phyloP scores from a whole-genome alignment of 2,797 vertebrate genomes.

The Phoebastria nigripes region DNA sequence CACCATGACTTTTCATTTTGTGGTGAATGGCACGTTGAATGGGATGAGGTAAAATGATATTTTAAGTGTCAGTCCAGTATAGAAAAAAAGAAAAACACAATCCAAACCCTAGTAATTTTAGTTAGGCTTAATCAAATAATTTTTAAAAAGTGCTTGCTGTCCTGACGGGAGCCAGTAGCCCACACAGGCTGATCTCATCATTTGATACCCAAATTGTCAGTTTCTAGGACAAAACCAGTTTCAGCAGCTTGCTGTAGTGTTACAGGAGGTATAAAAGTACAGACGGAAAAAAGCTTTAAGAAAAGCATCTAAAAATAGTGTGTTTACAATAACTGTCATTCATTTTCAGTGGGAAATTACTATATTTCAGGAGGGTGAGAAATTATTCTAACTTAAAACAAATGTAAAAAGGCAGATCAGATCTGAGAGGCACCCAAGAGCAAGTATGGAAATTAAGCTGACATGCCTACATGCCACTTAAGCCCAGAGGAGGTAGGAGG shows the following conservation, averaged over 20 bases:
- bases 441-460: neutral
- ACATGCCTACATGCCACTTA: neutral
- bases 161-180: neutral
- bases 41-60: neutral
- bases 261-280: neutral
- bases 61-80: neutral
- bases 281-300: neutral
- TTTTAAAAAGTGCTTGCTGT: neutral
- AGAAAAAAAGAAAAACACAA: neutral
- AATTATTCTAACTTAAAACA: slow-evolving; percentile 21
- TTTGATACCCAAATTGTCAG: neutral
- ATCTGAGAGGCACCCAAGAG: neutral
- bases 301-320: slow-evolving; percentile 22
- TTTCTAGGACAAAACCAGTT: neutral
- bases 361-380: neutral
- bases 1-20: neutral
- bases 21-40: neutral
- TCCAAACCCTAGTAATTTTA: neutral
- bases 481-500: neutral
- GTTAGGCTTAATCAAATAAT: neutral
- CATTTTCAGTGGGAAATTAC: slow-evolving; percentile 25
- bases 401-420: slow-evolving; percentile 21
- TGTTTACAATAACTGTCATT: slow-evolving; percentile 20
- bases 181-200: neutral
- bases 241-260: neutral